Base-by-base conservation (phyloP, 2,113 vertebrate species). In the Heterotis niloticus region DNA sequence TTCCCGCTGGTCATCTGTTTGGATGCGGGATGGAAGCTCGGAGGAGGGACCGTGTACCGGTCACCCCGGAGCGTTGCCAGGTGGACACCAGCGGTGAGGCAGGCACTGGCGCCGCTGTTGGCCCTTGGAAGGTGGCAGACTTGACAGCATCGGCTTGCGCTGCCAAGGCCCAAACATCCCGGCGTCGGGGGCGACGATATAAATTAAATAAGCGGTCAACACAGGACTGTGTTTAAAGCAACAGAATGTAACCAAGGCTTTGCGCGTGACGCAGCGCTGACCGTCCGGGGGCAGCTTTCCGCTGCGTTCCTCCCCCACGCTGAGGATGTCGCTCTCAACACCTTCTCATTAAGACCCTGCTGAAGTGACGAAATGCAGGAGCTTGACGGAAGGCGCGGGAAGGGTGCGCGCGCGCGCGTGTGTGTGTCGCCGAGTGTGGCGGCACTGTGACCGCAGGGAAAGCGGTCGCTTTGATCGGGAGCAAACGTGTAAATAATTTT, bases 1-100 rank as follows among this genome's bases (percentile, higher is more conserved):
- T 5, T 82, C 82, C 89, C 88, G 88, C 87, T 93, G 81, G 79
- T 92, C 90, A 88, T 92, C 91, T 92, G 88, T 52, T 18, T 66
- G 87, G 28, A 83, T 83, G 77, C 20, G 51, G 29, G 14, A 16
- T 5, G 10, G 84, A 85, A 84, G 85, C 83, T 64, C 77, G 67
- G 67, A 23, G 16, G 64, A 85, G 84, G 83, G 81, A 66, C 65
- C 65, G 52, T 81, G 83, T 78, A 85, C 77, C 54, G 56, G 80
- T 80, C 29, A 79, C 81, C 34, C 34, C 7, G 34, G 34, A 44
- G 34, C 7, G 34, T 44, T 44, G 44, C 64, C 78, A 82, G 83
- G 84, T 78, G 83, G 78, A 87, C 83, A 78, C 72, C 79, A 59
- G 54, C 4, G 17, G 60, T 78, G 80, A 80, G 67, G 64, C 65